Conservation (phyloP, 2,113 vertebrate genomes). For the Pontoporia blainvillei region DNA sequence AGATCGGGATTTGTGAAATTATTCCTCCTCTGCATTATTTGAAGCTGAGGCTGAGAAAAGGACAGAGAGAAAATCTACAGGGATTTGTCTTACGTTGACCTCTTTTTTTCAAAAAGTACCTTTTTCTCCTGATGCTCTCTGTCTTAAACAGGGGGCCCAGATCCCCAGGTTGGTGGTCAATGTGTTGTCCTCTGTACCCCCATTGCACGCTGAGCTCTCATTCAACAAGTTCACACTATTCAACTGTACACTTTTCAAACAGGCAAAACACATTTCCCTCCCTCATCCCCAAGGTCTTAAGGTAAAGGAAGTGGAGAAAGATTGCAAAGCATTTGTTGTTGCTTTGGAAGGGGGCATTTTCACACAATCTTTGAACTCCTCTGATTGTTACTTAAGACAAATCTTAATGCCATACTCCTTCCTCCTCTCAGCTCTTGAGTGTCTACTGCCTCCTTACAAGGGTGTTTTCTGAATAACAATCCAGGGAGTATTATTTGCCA, state of each 20-base stretch:
- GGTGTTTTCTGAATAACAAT: background rate
- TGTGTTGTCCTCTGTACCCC: background rate
- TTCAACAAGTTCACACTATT: background rate
- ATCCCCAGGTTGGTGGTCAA: accelerated
- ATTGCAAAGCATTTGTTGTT: background rate
- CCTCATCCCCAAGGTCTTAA: background rate
- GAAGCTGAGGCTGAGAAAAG: background rate
- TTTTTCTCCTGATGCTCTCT: background rate
- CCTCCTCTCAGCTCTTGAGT: background rate
- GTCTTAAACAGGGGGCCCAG: background rate
- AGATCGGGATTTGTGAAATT: background rate
- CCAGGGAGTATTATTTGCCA: background rate
- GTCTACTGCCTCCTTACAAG: background rate
- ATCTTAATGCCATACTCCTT: background rate
- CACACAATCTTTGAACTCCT: background rate
- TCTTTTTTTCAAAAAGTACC: background rate
- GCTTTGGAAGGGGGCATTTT: background rate
- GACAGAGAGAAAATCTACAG: background rate
- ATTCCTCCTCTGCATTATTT: background rate
- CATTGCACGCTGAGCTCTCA: background rate
- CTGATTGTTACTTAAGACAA: background rate
- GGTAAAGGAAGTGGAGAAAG: background rate
- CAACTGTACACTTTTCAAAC: background rate
- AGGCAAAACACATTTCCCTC: background rate
- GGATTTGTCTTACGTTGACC: background rate